phyloP scores from a whole-genome alignment of 2,797 vertebrate species.

The Aplochiton taeniatus region DNA sequence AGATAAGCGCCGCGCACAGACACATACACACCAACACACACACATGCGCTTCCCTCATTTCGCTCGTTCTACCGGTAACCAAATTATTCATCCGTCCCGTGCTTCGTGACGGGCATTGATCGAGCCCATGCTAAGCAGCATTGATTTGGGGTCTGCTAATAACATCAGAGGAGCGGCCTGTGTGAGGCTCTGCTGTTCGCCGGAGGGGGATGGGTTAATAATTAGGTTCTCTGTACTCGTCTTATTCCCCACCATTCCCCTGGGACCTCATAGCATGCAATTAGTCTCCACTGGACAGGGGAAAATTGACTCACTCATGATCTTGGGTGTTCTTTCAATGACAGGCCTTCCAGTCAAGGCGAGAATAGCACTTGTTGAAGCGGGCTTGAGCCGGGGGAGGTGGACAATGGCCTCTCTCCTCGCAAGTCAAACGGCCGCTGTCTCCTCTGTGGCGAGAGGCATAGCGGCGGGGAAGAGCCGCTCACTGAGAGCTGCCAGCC shows the following conservation, averaged over 20 bases:
- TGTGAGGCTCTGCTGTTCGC: conserved; percentile 9
- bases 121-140: conserved; percentile 47
- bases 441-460: too few species aligned
- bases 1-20: conserved; percentile 35
- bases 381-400: conserved; percentile 3
- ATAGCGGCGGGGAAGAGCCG: too few species aligned
- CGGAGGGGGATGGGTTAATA: conserved; percentile 22
- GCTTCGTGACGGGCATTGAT: conserved; percentile 46
- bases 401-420: neutral
- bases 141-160: conserved; percentile 59
- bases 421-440: too few species aligned
- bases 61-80: conserved; percentile 21
- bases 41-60: conserved; percentile 27
- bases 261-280: conserved; percentile 30
- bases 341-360: conserved; percentile 14
- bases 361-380: conserved; percentile 41
- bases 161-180: conserved; percentile 40
- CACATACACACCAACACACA: conserved; percentile 12
- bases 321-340: conserved; percentile 16
- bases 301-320: conserved; percentile 32
- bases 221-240: conserved; percentile 30
- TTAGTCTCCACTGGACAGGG: conserved; percentile 35
- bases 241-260: conserved; percentile 18
- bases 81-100: conserved; percentile 37
- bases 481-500: too few species aligned